Conservation (phyloP, 2,113 vertebrate genomes). For the Panurus biarmicus region DNA sequence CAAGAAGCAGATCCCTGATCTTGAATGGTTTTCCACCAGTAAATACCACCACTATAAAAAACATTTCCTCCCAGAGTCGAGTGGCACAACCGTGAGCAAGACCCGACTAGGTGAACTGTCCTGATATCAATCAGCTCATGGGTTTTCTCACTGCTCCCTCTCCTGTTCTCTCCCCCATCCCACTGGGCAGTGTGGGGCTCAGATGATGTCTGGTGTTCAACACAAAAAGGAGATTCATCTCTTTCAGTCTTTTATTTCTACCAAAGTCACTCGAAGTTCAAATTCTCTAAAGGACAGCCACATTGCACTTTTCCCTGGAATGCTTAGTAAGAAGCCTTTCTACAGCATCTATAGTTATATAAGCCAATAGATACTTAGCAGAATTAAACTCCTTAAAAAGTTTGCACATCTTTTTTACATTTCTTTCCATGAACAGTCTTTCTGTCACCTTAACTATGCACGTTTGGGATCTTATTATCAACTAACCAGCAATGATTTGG, state of each 20-base stretch:
- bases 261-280: neutral
- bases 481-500: neutral
- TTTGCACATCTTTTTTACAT: neutral
- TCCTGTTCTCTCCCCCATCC: neutral
- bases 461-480: neutral
- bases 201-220: rapidly evolving
- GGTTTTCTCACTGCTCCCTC: neutral
- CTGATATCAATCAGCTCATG: rapidly evolving
- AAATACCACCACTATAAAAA: neutral
- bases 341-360: neutral
- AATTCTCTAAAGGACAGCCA: neutral
- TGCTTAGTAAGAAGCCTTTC: neutral
- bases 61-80: neutral
- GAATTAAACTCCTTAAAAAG: neutral
- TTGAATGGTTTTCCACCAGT: neutral
- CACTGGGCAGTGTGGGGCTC: rapidly evolving
- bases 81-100: neutral
- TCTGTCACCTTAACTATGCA: neutral
- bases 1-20: neutral
- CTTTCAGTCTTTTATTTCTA: neutral
- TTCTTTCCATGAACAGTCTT: neutral
- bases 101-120: rapidly evolving
- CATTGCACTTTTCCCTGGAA: neutral
- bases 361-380: neutral
- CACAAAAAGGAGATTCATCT: neutral